Evolutionary conservation across 2,888 invertebrate genomes (phyloP).

Genomic region (Chaitophorus viminalis): DNA sequence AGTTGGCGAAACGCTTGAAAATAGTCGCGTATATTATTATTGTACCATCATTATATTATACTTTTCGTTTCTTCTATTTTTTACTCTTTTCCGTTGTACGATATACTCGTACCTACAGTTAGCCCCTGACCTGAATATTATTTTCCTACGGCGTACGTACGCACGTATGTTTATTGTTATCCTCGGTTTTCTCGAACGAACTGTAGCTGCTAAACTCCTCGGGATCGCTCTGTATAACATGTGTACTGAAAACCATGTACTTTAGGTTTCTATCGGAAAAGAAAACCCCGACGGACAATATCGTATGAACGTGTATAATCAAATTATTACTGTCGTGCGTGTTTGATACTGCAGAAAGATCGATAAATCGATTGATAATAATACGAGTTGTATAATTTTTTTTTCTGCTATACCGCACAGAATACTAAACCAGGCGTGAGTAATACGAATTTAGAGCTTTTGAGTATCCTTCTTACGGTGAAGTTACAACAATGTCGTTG

Average conservation of each 20-base stretch:
- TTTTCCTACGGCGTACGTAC: not conserved
- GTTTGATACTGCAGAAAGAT: too few species aligned
- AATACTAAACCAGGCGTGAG: too few species aligned
- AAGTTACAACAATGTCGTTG: too few species aligned
- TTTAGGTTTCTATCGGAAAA: constrained; percentile 8
- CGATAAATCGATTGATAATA: too few species aligned
- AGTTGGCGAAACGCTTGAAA: not conserved
- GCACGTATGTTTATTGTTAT: constrained; percentile 5
- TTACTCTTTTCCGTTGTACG: not conserved
- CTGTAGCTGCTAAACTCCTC: too few species aligned
- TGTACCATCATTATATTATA: not conserved
- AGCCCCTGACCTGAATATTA: constrained; percentile 43
- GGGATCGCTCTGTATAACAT: too few species aligned
- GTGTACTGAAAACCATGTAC: not conserved
- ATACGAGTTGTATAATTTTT: too few species aligned
- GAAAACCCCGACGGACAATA: not conserved
- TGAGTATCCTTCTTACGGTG: too few species aligned
- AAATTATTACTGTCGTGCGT: not conserved
- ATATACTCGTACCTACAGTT: too few species aligned
- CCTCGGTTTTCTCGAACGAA: not conserved
- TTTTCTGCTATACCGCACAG: too few species aligned
- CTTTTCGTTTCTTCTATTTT: not conserved
- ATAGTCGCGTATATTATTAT: not conserved
- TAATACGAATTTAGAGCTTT: too few species aligned
- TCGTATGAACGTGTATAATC: not conserved